phyloP scores from a whole-genome alignment of 2,113 vertebrate genomes.

The Brevimyrus niger region DNA sequence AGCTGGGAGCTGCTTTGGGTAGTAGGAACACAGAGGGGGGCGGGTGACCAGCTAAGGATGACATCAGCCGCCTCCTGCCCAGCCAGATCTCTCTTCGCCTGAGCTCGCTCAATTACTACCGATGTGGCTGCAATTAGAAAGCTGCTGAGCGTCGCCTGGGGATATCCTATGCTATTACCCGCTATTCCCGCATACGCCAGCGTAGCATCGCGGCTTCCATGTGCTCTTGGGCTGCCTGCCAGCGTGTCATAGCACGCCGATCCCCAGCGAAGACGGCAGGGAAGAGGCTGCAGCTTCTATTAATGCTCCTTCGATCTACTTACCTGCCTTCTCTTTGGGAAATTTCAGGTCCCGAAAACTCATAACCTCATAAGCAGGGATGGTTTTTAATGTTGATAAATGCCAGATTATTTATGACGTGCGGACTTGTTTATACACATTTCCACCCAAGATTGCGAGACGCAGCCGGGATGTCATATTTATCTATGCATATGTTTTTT shows the following conservation, averaged over 20 bases:
- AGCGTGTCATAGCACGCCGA: neutral
- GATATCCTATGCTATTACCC: neutral
- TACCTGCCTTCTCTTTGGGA: neutral
- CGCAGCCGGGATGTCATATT: neutral
- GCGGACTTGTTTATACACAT: neutral
- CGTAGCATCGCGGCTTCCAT: neutral
- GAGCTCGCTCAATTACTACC: neutral
- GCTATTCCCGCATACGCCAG: neutral
- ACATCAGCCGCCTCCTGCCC: neutral
- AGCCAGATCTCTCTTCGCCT: neutral
- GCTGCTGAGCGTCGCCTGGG: neutral
- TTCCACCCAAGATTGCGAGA: neutral
- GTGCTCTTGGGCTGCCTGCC: neutral
- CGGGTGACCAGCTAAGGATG: neutral
- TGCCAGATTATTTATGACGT: neutral
- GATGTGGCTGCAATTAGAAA: neutral
- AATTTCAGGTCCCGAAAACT: neutral
- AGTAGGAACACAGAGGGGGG: neutral
- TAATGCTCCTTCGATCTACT: neutral
- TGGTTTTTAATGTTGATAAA: neutral
- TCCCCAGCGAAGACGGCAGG: neutral
- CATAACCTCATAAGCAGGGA: neutral
- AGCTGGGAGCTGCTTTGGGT: neutral
- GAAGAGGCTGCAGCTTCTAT: neutral
- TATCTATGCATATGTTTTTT: neutral